Conservation (phyloP, 2,113 vertebrate genomes). For the Scophthalmus maximus region DNA sequence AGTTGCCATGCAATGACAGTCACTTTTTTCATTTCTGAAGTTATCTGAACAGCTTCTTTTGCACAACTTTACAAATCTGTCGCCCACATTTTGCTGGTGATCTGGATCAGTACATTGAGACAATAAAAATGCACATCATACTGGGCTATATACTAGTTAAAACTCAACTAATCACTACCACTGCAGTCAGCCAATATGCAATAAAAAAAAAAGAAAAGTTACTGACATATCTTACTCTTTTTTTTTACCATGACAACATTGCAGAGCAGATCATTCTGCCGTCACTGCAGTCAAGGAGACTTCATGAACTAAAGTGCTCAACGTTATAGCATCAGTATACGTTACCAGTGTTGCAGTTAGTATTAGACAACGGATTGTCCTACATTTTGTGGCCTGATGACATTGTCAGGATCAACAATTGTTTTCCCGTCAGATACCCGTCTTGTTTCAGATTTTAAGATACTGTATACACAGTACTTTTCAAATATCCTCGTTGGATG, state of each 20-base stretch:
- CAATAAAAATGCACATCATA: not conserved
- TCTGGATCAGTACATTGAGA: no score
- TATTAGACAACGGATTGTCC: constrained; percentile 3
- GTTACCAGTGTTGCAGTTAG: not conserved
- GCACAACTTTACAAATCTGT: no score
- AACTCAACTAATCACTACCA: constrained; percentile 51
- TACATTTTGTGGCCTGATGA: constrained; percentile 14
- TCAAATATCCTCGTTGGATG: constrained; percentile 41
- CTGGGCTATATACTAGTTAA: not conserved
- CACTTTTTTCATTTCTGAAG: no score
- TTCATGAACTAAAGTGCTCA: constrained; percentile 26
- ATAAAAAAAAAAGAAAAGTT: no score
- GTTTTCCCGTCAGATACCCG: constrained; percentile 42
- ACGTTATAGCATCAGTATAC: constrained; percentile 26
- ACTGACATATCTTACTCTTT: no score
- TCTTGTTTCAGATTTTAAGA: constrained; percentile 37
- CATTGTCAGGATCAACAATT: constrained; percentile 32
- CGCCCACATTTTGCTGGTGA: no score
- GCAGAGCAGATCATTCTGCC: no score
- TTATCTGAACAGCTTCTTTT: no score
- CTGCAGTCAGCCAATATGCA: constrained; percentile 32
- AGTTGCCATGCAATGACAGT: not conserved
- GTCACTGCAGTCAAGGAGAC: constrained; percentile 27
- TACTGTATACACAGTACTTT: constrained; percentile 29
- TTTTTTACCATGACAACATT: no score